Base-by-base conservation (phyloP, 2,113 vertebrate genomes). In the Tenebrosternarchus preto region DNA sequence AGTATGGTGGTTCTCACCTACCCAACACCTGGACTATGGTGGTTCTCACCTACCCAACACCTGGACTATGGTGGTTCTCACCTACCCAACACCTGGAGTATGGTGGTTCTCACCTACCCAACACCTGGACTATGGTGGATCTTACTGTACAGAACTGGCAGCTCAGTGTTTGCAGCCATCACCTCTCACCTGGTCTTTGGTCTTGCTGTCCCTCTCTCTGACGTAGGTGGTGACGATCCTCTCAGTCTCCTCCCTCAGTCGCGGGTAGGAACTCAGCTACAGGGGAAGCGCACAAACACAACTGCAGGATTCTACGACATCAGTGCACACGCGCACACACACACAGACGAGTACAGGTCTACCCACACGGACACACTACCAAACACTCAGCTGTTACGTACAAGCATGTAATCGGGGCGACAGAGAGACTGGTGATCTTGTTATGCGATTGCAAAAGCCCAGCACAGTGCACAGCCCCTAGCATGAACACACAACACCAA, bases 141-240 rank as follows among this genome's bases (percentile, higher is more conserved):
- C 11, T 43, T 43, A 39, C 39, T 15, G 43, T 50, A 50, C 43
- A 12, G 43, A 50, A 15, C 43, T 50, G 43, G 2, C 9, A 50
- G 2, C 11, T 50, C 43, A 15, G 43, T 50, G 43, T 12, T 15
- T 50, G 43, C 15, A 50, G 43, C 12, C 8, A 46, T 46, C 1
- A 1, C 43, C 12, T 53, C 61, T 19, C 82, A 98, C 97, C 96
- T 99, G 97, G 77, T 97, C 96, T 92, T 99, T 98, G 46, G 97
- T 98, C 59, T 93, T 95, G 68, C 95, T 95, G 80, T 99, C 97
- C 8, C 96, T 84, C 74, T 99, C 97, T 29, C 97, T 88, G 88
- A 99, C 85, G 81, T 97, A 94, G 0, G 95, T 97, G 85, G 96
- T 99, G 80, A 99, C 96, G 2, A 99, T 99, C 1, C 96, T 87